Evolutionary conservation across 2,797 vertebrate species (phyloP), one percentile per base, ranked within the genome.

Genomic region (Paedocypris micromegethes): DNA sequence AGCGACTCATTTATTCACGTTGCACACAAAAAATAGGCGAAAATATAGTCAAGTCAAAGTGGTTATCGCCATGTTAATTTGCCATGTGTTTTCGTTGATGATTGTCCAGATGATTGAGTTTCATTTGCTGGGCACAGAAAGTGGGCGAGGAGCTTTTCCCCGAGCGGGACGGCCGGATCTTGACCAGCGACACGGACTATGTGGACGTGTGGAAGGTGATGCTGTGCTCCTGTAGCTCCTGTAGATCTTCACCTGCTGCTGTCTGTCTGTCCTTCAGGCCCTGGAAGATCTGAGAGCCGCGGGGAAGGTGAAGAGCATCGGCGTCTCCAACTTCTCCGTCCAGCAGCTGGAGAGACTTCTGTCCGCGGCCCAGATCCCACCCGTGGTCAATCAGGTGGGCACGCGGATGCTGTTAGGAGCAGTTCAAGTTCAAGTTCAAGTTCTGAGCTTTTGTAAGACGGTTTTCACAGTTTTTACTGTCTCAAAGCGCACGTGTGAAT

Each of bases 141-240:
- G 9, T 78, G 5, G 86, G 74, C 0, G 82, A 89, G 52, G 86
- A 88, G 4, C 70, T 86, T 66, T 85, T 85, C 44, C 88, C 89
- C 2, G 75, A 3, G 65, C 86, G 86, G 66, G 84, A 90, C 8
- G 88, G 86, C 64, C 46, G 76, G 54, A 43, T 84, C 0, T 63
- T 88, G 52, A 86, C 81, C 3, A 78, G 83, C 63, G 89, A 91
- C 3, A 53, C 78, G 0, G 90, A 91, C 79, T 91, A 91, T 40
- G 47, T 90, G 3, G 88, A 91, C 9, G 89, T 91, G 2, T 91
- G 90, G 90, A 84, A 80, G 88, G 90, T 91, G 76, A 86, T 79
- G 47, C 9, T 49, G 66, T 48, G 42, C 47, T 41, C 9, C 56
- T 4, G 0, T 7, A 45, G n/a, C 2, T 47, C 9, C 6, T 45